These are phyloP conservation scores for Tryphoninae sp. DNA, from an alignment of 2,888 invertebrate genomes.

Conservation along the genomic window DNA sequence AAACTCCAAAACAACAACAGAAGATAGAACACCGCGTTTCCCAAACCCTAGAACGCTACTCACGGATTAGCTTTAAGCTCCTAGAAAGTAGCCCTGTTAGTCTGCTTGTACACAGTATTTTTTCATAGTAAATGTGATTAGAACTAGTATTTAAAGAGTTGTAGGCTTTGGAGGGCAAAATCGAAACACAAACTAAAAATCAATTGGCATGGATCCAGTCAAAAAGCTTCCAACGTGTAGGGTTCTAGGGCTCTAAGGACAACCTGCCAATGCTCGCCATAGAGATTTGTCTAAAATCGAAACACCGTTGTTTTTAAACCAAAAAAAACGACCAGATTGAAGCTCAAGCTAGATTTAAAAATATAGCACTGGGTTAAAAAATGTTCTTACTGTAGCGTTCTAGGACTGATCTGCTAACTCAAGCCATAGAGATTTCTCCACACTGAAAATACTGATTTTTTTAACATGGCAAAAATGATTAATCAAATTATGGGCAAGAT, in stretches of 20 bases:
- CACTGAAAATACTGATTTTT: too few relatives aligned
- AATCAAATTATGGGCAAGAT: background rate
- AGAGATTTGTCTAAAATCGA: background rate
- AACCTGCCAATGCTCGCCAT: background rate
- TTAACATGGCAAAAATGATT: too few relatives aligned
- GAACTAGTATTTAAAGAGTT: background rate
- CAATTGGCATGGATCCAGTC: background rate
- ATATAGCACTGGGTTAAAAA: background rate
- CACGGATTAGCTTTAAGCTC: background rate
- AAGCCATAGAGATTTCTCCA: too few relatives aligned
- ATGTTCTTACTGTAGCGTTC: too few relatives aligned
- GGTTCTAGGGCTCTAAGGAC: background rate
- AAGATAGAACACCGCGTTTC: background rate
- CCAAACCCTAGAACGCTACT: background rate
- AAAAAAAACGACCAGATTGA: background rate
- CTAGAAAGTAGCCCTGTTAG: background rate
- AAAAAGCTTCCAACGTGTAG: background rate
- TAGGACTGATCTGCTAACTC: too few relatives aligned
- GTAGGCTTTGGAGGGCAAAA: background rate
- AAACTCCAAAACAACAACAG: slow-evolving; percentile 14
- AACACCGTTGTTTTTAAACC: background rate
- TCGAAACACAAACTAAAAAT: slow-evolving; percentile 4
- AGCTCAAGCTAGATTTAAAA: background rate
- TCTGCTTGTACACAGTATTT: background rate
- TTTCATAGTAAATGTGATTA: background rate